Evolutionary conservation across 2,113 vertebrate genomes (phyloP).

Genomic region (Myotis davidii): DNA sequence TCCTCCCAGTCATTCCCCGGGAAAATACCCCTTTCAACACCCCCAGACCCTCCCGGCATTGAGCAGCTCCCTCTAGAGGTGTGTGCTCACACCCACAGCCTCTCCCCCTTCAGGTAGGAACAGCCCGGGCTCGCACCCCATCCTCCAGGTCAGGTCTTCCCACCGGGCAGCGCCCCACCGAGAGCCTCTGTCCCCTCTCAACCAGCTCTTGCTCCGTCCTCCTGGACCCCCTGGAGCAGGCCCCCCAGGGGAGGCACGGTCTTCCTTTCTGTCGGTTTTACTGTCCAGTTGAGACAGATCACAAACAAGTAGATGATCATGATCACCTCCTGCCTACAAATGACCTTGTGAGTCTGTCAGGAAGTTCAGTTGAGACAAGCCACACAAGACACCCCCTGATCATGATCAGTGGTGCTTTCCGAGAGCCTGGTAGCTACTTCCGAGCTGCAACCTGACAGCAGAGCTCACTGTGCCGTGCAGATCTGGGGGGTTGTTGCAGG

Average conservation of each 20-base stretch:
- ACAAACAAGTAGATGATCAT: not conserved
- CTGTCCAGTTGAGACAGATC: not conserved
- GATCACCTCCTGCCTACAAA: no score
- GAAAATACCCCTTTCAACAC: not conserved
- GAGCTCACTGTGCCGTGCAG: not conserved
- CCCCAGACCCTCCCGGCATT: not conserved
- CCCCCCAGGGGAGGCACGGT: not conserved
- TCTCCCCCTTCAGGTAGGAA: not conserved
- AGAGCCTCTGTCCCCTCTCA: not conserved
- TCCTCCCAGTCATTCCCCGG: no score
- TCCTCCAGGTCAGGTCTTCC: not conserved
- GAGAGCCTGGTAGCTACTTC: not conserved
- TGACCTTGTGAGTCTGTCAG: no score
- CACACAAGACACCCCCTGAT: no score
- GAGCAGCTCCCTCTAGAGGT: slow-evolving; percentile 35
- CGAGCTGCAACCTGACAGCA: not conserved
- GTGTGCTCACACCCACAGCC: not conserved
- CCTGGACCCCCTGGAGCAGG: not conserved
- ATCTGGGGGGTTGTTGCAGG: not conserved
- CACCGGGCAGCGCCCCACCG: not conserved
- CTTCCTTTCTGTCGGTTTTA: not conserved
- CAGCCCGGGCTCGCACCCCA: not conserved
- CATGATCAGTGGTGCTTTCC: not conserved
- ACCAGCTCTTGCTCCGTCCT: not conserved
- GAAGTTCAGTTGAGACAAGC: no score